phyloP scores from a whole-genome alignment of 2,113 vertebrate species.

The Ictalurus punctatus region DNA sequence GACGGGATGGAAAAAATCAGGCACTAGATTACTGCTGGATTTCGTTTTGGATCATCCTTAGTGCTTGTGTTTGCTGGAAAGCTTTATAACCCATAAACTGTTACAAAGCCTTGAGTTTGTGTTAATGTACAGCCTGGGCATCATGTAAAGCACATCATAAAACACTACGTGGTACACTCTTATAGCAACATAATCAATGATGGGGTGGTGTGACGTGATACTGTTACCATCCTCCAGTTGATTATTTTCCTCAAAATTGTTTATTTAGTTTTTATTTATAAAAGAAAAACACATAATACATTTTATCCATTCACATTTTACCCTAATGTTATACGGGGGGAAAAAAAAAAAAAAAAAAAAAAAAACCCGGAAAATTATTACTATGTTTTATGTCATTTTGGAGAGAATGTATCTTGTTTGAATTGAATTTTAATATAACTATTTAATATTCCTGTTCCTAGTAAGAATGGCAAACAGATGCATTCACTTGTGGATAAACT shows the following conservation, averaged over 20 bases:
- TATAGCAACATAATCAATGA: not conserved
- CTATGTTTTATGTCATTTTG: not conserved
- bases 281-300: not conserved
- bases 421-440: not conserved
- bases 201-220: not conserved
- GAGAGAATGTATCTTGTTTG: not conserved
- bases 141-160: not conserved
- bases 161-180: not conserved
- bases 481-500: not conserved
- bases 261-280: not conserved
- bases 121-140: not conserved
- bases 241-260: not conserved
- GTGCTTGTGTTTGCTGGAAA: slow-evolving; percentile 5
- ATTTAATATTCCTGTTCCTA: not conserved
- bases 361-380: not conserved
- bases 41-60: not conserved
- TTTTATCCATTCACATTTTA: no score
- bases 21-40: not conserved
- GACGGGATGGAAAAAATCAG: not conserved
- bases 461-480: not conserved
- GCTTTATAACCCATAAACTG: not conserved
- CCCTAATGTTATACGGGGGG: not conserved
- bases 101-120: no score
- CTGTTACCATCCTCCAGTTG: not conserved
- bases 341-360: no score